phyloP scores from a whole-genome alignment of 2,888 invertebrate species.

The Parnassius apollo region DNA sequence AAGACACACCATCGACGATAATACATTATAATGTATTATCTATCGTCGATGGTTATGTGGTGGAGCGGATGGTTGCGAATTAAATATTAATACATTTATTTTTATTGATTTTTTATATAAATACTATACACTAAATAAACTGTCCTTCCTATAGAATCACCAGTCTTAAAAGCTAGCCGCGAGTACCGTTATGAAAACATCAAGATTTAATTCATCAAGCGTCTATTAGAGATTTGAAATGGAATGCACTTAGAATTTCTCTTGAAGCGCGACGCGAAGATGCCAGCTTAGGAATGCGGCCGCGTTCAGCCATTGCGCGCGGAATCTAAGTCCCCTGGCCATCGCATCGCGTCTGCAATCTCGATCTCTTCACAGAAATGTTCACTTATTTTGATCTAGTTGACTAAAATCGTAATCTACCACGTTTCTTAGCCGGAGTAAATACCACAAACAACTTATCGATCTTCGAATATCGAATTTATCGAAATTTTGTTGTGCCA shows the following conservation, averaged over 20 bases:
- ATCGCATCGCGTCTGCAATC: constrained; percentile 1
- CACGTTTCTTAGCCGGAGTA: too few relatives aligned
- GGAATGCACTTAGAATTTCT: constrained; percentile 35
- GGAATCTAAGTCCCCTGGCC: constrained; percentile 27
- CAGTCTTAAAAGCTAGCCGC: background rate
- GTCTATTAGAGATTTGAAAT: constrained; percentile 23
- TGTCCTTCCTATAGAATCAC: background rate
- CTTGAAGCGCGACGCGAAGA: constrained; percentile 30
- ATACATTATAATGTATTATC: too few relatives aligned
- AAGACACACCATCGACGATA: too few relatives aligned
- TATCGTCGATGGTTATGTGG: too few relatives aligned
- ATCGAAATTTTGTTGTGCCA: too few relatives aligned
- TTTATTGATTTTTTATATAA: too few relatives aligned
- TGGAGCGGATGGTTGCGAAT: too few relatives aligned
- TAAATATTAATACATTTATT: too few relatives aligned
- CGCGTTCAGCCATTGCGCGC: constrained; percentile 29
- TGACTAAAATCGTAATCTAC: background rate
- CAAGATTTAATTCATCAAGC: constrained; percentile 13
- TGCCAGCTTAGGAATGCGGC: constrained; percentile 32
- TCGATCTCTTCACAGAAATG: background rate
- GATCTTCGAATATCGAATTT: too few relatives aligned
- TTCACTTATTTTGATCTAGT: background rate
- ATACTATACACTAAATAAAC: too few relatives aligned
- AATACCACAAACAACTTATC: too few relatives aligned
- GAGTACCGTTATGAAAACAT: constrained; percentile 17